A percentile compares a stretch with the other conserved stretches of the same genome.
phyloP scores from a whole-genome alignment of 1,140 invertebrate species.

The Hetaerina americana region DNA sequence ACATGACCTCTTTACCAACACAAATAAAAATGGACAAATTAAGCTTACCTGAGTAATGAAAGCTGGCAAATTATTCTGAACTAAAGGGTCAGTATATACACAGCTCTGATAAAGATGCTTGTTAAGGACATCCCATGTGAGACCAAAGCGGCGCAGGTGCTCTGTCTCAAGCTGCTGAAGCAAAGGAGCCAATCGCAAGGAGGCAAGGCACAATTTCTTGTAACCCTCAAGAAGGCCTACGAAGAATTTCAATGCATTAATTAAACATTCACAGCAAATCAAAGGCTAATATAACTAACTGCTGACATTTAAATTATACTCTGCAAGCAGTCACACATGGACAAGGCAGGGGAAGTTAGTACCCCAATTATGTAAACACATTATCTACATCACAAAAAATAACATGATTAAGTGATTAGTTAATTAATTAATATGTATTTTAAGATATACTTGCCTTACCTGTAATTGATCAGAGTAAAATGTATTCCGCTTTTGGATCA shows the following conservation, averaged over 20 bases:
- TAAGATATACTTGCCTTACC: no score
- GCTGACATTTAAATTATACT: no score
- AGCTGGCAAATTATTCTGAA: slow-evolving; percentile 41
- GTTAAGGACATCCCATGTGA: slow-evolving; percentile 48
- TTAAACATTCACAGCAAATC: no score
- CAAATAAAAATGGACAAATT: neutral
- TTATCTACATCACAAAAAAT: no score
- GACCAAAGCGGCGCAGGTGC: slow-evolving; percentile 40
- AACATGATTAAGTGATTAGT: no score
- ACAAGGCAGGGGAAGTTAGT: no score
- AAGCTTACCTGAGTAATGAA: slow-evolving; percentile 38
- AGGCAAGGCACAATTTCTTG: slow-evolving; percentile 40
- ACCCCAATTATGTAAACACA: no score
- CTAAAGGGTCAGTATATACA: slow-evolving; percentile 43
- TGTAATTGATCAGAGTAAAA: no score
- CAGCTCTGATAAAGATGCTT: slow-evolving; percentile 48
- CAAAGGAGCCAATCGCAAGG: slow-evolving; percentile 37
- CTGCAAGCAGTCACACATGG: no score
- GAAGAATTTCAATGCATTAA: slow-evolving; percentile 2
- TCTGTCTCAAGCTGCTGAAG: slow-evolving; percentile 40
- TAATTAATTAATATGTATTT: no score
- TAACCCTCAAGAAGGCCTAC: slow-evolving; percentile 45
- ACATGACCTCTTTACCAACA: neutral
- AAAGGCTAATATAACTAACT: no score
- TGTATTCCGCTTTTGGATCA: no score